A percentile compares a stretch with the other conserved stretches of the same genome.
Evolutionary conservation across 1,140 invertebrate species (phyloP).

Genomic region (Dreissena polymorpha): DNA sequence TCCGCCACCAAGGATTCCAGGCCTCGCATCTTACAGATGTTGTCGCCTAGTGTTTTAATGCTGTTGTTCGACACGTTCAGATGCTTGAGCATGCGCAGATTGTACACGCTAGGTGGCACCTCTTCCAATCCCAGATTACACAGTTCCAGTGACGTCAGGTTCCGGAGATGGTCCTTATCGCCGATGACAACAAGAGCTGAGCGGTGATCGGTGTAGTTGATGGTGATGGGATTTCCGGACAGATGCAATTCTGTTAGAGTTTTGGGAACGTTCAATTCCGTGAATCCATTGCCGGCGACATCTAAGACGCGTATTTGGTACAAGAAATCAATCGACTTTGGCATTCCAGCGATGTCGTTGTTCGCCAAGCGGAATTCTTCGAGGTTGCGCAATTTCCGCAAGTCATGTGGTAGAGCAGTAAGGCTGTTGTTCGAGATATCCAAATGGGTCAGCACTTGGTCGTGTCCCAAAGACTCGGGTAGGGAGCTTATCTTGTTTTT

Average conservation of each 20-base stretch:
- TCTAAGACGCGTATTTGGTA: slow-evolving; percentile 71
- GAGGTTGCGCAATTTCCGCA: slow-evolving; percentile 73
- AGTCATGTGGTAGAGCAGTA: slow-evolving; percentile 67
- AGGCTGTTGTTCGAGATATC: slow-evolving; percentile 74
- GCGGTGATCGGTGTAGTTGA: slow-evolving; percentile 67
- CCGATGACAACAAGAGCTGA: slow-evolving; percentile 73
- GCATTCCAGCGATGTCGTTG: slow-evolving; percentile 74
- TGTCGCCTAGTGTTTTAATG: slow-evolving; percentile 66
- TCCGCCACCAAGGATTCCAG: slow-evolving; percentile 67
- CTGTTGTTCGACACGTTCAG: slow-evolving; percentile 73
- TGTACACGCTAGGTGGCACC: slow-evolving; percentile 73
- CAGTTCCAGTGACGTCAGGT: slow-evolving; percentile 70
- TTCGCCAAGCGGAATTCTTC: slow-evolving; percentile 70
- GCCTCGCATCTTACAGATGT: slow-evolving; percentile 68
- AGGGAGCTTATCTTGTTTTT: slow-evolving; percentile 71
- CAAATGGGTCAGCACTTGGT: slow-evolving; percentile 69
- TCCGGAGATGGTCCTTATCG: slow-evolving; percentile 72
- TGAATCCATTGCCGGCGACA: slow-evolving; percentile 72
- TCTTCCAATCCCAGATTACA: slow-evolving; percentile 72
- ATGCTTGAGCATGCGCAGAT: slow-evolving; percentile 68
- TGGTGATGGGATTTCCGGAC: slow-evolving; percentile 73
- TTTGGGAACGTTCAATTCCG: slow-evolving; percentile 72
- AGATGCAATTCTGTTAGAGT: slow-evolving; percentile 69
- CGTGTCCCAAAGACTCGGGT: slow-evolving; percentile 68
- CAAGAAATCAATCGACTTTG: slow-evolving; percentile 71